These are phyloP conservation scores for Oryzias dopingdopingensis DNA, from an alignment of 2,797 vertebrate species.

Conservation along the genomic window DNA sequence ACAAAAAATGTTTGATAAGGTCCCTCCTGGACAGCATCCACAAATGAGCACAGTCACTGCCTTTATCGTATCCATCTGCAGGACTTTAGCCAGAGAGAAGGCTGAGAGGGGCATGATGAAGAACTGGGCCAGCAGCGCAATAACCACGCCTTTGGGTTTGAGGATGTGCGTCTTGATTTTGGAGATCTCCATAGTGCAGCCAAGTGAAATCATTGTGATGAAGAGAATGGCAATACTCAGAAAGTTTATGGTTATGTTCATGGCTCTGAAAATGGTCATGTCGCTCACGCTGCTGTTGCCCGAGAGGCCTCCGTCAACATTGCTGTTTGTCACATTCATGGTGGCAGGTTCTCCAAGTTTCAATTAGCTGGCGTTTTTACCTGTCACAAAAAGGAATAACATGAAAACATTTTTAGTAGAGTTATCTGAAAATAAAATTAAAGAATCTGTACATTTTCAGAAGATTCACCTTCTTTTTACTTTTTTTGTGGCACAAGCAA, in stretches of 20 bases:
- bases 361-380: conserved; percentile 17
- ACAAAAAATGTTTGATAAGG: conserved; percentile 82
- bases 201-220: conserved; percentile 78
- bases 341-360: conserved; percentile 10
- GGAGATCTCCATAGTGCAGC: conserved; percentile 83
- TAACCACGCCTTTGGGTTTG: conserved; percentile 77
- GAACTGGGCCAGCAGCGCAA: conserved; percentile 83
- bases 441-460: too few relatives aligned
- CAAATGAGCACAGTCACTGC: conserved; percentile 83
- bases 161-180: conserved; percentile 82
- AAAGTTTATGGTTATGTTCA: conserved; percentile 61
- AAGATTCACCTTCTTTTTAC: too few relatives aligned
- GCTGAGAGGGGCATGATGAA: conserved; percentile 86
- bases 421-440: neutral
- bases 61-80: conserved; percentile 72
- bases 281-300: conserved; percentile 45
- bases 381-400: conserved; percentile 36
- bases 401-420: neutral
- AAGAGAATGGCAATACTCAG: conserved; percentile 68
- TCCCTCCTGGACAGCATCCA: conserved; percentile 85
- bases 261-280: conserved; percentile 32
- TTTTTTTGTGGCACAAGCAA: too few relatives aligned
- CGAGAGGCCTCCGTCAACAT: conserved; percentile 23
- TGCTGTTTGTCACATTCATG: conserved; percentile 56
- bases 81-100: conserved; percentile 76